A percentile compares a stretch with the other conserved stretches of the same genome.
These are phyloP conservation scores for Intellagama lesueurii DNA, from an alignment of 2,797 vertebrate species.

Conservation along the genomic window DNA sequence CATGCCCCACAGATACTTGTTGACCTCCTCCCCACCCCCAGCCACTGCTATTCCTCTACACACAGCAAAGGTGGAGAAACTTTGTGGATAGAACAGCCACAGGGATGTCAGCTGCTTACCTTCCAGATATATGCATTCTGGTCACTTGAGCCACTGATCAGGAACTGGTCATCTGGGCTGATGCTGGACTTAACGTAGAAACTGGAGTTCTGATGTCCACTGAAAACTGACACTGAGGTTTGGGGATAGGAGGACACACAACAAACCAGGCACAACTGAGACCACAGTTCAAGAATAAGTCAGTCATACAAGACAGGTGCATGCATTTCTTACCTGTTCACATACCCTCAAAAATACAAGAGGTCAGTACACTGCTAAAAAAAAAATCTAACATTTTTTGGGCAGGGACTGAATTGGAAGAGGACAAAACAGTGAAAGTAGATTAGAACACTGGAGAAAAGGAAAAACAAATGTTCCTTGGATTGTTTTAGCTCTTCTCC, in stretches of 20 bases:
- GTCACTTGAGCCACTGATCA: slow-evolving; percentile 95
- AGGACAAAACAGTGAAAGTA: background rate
- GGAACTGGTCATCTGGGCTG: slow-evolving; percentile 94
- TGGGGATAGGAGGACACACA: background rate
- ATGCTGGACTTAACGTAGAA: slow-evolving; percentile 95
- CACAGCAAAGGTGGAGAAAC: background rate
- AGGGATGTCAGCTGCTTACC: slow-evolving; percentile 73
- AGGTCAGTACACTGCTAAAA: no score
- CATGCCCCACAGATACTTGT: fast-evolving
- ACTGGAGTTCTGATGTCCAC: slow-evolving; percentile 92
- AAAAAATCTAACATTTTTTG: background rate
- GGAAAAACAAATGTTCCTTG: background rate
- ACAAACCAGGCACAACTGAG: background rate
- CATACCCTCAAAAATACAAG: background rate
- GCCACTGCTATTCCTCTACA: background rate
- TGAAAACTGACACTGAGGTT: slow-evolving; percentile 87
- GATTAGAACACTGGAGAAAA: background rate
- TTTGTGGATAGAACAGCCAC: background rate
- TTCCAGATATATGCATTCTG: slow-evolving; percentile 93
- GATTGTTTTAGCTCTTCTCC: background rate
- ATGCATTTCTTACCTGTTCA: slow-evolving; percentile 60
- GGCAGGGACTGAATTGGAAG: background rate
- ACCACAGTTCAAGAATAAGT: background rate
- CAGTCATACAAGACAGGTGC: slow-evolving; percentile 43
- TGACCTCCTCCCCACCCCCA: background rate